Conservation (phyloP, 2,888 invertebrate species). For the Eucera pruinosa region DNA sequence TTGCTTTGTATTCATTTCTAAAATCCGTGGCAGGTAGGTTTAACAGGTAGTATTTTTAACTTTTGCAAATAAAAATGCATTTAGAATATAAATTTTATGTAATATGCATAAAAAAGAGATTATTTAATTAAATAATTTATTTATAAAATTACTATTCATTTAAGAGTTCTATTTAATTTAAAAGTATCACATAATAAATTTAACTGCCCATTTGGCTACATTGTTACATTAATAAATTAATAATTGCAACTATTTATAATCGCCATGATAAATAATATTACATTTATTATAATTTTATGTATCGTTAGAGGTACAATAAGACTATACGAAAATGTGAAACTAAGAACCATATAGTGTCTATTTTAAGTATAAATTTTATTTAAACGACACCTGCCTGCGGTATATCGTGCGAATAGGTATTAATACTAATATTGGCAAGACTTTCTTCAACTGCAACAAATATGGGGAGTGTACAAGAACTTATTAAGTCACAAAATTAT, state of each 20-base stretch:
- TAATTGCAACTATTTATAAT: neutral
- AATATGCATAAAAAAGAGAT: neutral
- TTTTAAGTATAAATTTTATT: conserved; percentile 3
- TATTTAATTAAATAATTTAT: neutral
- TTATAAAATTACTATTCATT: neutral
- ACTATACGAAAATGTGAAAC: neutral
- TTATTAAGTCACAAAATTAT: conserved; percentile 4
- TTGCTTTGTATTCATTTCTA: neutral
- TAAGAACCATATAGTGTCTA: neutral
- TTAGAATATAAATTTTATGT: neutral
- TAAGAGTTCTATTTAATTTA: neutral
- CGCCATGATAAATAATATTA: neutral
- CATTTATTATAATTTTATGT: neutral
- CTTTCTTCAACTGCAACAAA: neutral
- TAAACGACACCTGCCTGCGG: conserved; percentile 9
- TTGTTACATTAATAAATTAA: neutral
- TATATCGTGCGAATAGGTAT: conserved; percentile 19
- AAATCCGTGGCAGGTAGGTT: neutral
- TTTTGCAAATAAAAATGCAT: neutral
- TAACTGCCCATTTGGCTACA: neutral
- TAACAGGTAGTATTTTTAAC: neutral
- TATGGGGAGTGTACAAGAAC: neutral
- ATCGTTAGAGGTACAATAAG: neutral
- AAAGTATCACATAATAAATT: conserved; percentile 3
- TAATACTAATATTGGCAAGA: conserved; percentile 43